Percentiles rank a stretch among this genome's conserved stretches.
Conservation (phyloP, 2,888 invertebrate genomes). For the Megastigmus dorsalis region DNA sequence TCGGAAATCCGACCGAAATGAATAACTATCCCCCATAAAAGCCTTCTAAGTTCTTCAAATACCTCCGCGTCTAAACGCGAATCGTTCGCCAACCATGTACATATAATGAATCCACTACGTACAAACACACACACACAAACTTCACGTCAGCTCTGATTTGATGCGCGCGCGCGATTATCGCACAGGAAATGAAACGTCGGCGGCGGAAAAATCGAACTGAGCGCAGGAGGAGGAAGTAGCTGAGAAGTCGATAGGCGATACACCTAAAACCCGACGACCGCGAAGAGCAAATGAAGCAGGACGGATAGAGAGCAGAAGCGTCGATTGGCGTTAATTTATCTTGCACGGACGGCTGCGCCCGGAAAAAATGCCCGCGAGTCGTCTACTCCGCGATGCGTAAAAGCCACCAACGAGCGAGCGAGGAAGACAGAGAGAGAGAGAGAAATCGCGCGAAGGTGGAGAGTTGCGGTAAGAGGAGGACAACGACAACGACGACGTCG, state of each 20-base stretch:
- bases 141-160: too few species aligned
- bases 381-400: constrained; percentile 32
- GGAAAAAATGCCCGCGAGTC: background rate
- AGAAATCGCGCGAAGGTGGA: background rate
- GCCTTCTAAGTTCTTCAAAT: too few species aligned
- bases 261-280: background rate
- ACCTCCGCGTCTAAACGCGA: too few species aligned
- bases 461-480: background rate
- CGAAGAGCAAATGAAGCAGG: background rate
- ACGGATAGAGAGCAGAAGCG: constrained; percentile 13
- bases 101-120: too few species aligned
- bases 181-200: constrained; percentile 35
- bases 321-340: constrained; percentile 41
- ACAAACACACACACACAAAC: too few species aligned
- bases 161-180: background rate
- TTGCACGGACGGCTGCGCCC: background rate
- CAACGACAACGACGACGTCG: constrained; percentile 2
- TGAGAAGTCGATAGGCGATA: constrained; percentile 2
- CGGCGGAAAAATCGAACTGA: too few species aligned
- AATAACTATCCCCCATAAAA: too few species aligned
- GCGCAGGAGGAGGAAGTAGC: too few species aligned
- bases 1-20: too few species aligned
- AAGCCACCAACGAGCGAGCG: background rate
- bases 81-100: too few species aligned
- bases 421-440: background rate